Evolutionary conservation across 2,888 invertebrate genomes (phyloP).

Genomic region (Yponomeuta sedellus): DNA sequence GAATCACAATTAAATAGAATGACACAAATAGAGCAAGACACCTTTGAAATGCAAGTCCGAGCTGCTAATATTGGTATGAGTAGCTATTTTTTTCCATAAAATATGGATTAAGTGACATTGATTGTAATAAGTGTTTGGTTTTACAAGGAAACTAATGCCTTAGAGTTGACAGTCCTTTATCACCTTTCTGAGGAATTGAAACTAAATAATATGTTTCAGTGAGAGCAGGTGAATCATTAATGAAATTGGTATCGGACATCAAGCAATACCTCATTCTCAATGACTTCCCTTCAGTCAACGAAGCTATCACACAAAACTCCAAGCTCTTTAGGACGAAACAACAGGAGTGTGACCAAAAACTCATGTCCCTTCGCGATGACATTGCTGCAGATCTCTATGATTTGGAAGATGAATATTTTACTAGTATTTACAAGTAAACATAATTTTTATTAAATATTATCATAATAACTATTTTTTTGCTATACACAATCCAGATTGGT

Average conservation of each 20-base stretch:
- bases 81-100: background rate
- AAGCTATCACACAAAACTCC: conserved; percentile 96
- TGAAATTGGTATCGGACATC: conserved; percentile 98
- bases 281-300: conserved; percentile 98
- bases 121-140: background rate
- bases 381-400: conserved; percentile 96
- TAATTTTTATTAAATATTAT: conserved; percentile 2
- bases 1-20: conserved; percentile 92
- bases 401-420: conserved; percentile 95
- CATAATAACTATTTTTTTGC: too few relatives aligned
- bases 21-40: conserved; percentile 96
- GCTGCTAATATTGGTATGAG: conserved; percentile 90
- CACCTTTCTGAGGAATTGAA: background rate
- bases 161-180: too few relatives aligned
- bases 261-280: conserved; percentile 98
- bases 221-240: conserved; percentile 95
- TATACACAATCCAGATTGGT: too few relatives aligned
- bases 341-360: conserved; percentile 93
- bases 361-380: conserved; percentile 94
- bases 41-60: conserved; percentile 97
- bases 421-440: conserved; percentile 84
- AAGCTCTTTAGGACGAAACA: conserved; percentile 93
- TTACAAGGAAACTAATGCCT: too few relatives aligned
- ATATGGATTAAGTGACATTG: background rate
- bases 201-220: conserved; percentile 72